Conservation (phyloP, 1,140 invertebrate genomes). For the Odontomachus brunneus region DNA sequence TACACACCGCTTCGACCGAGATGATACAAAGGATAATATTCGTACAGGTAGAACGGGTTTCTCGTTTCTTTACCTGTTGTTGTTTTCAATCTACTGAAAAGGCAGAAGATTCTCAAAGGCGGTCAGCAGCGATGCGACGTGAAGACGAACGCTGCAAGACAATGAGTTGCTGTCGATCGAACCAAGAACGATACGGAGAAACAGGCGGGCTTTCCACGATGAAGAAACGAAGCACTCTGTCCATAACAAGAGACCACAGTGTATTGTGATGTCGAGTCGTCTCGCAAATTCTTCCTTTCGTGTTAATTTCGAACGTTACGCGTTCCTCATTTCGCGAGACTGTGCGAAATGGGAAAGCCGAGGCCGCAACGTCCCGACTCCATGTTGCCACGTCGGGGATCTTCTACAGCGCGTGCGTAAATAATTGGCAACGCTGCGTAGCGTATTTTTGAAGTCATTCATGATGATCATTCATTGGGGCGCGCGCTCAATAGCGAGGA, state of each 20-base stretch:
- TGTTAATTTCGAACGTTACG: background rate
- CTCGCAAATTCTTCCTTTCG: background rate
- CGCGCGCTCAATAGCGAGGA: background rate
- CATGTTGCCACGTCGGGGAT: conserved; percentile 19
- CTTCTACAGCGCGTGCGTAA: conserved; percentile 21
- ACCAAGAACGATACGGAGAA: background rate
- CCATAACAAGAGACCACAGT: background rate
- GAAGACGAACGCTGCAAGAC: background rate
- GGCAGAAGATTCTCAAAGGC: background rate
- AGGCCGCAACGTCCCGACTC: conserved; percentile 3
- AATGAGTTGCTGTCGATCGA: background rate
- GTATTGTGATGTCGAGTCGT: background rate
- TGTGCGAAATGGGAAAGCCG: background rate
- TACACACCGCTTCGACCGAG: background rate
- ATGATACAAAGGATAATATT: background rate
- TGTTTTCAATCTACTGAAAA: background rate
- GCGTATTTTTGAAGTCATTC: background rate
- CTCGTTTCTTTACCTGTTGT: conserved; percentile 10
- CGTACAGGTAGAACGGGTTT: too few species aligned
- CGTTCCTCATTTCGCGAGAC: conserved; percentile 13
- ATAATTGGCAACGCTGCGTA: conserved; percentile 33
- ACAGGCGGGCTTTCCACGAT: background rate
- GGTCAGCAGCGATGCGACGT: background rate
- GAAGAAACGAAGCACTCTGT: background rate
- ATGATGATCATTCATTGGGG: conserved; percentile 4